Percentiles rank a stretch among this genome's conserved stretches.
These are phyloP conservation scores for Hydroisotoma schaefferi DNA, from an alignment of 2,888 invertebrate genomes.

Conservation along the genomic window DNA sequence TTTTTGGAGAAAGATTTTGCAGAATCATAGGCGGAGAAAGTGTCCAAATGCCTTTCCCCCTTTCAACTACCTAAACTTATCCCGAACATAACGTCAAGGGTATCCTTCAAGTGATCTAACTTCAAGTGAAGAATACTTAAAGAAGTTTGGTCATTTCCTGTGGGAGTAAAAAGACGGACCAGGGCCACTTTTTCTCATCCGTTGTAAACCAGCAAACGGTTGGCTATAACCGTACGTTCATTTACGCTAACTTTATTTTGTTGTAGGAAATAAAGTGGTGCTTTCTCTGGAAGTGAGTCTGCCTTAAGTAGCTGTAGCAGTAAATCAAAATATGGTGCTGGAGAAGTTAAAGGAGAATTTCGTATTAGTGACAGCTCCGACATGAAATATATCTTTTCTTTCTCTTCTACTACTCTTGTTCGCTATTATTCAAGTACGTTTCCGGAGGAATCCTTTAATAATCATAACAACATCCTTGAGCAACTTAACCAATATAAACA, in stretches of 20 bases:
- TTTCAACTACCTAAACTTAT: too few relatives aligned
- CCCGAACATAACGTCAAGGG: too few relatives aligned
- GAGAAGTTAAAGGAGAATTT: slow-evolving; percentile 5
- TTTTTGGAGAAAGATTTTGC: slow-evolving; percentile 10
- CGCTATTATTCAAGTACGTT: neutral
- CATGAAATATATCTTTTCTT: slow-evolving; percentile 17
- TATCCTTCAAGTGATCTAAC: too few relatives aligned
- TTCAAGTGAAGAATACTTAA: too few relatives aligned
- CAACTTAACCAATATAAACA: too few relatives aligned
- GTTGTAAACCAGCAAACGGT: too few relatives aligned
- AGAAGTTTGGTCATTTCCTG: too few relatives aligned
- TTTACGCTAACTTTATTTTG: neutral
- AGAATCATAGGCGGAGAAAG: neutral
- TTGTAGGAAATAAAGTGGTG: neutral
- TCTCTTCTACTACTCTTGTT: neutral
- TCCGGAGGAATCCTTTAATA: neutral
- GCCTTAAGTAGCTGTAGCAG: slow-evolving; percentile 1
- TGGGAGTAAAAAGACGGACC: neutral
- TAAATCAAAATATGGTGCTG: slow-evolving; percentile 13
- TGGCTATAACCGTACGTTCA: too few relatives aligned
- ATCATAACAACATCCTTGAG: neutral
- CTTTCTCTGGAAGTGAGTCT: neutral
- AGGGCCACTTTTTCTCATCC: neutral
- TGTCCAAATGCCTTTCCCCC: too few relatives aligned
- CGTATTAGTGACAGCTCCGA: slow-evolving; percentile 8